A percentile compares a stretch with the other conserved stretches of the same genome.
Evolutionary conservation across 2,888 invertebrate genomes (phyloP).

Genomic region (Glyphotaelius pellucidus): DNA sequence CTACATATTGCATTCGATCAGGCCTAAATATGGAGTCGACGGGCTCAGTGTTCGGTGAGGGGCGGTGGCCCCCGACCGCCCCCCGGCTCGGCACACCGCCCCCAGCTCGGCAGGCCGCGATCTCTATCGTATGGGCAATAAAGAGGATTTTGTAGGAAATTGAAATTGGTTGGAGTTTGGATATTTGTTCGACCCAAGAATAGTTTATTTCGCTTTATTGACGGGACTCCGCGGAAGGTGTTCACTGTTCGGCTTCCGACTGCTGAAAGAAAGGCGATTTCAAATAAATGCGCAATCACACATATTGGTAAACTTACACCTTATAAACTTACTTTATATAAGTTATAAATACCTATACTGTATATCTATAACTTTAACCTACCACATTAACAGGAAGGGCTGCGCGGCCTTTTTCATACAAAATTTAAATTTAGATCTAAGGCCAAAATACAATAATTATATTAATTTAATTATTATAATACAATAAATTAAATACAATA

Average conservation of each 20-base stretch:
- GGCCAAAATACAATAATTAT: too few species aligned
- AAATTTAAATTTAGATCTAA: too few species aligned
- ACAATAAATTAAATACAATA: too few species aligned
- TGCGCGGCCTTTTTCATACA: too few species aligned
- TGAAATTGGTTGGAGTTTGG: conserved; percentile 64
- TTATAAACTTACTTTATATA: not conserved
- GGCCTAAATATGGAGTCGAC: conserved; percentile 15
- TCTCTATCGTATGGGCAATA: conserved; percentile 62
- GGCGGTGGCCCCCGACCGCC: conserved; percentile 49
- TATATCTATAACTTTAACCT: too few species aligned
- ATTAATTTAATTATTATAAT: too few species aligned
- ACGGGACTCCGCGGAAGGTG: conserved; percentile 55
- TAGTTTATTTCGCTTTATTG: conserved; percentile 66
- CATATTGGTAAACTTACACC: not conserved
- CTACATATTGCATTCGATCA: conserved; percentile 26
- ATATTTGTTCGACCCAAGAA: conserved; percentile 64
- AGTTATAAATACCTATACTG: too few species aligned
- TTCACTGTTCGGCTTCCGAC: not conserved
- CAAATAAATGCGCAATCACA: not conserved
- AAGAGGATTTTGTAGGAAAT: conserved; percentile 64
- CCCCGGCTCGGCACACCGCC: conserved; percentile 56
- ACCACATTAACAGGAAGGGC: too few species aligned
- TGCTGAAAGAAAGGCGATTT: not conserved
- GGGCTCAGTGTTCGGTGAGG: not conserved
- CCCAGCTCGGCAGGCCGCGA: conserved; percentile 45